A percentile compares a stretch with the other conserved stretches of the same genome.
These are phyloP conservation scores for Lepidonotus clava DNA, from an alignment of 2,888 invertebrate species.

Conservation along the genomic window DNA sequence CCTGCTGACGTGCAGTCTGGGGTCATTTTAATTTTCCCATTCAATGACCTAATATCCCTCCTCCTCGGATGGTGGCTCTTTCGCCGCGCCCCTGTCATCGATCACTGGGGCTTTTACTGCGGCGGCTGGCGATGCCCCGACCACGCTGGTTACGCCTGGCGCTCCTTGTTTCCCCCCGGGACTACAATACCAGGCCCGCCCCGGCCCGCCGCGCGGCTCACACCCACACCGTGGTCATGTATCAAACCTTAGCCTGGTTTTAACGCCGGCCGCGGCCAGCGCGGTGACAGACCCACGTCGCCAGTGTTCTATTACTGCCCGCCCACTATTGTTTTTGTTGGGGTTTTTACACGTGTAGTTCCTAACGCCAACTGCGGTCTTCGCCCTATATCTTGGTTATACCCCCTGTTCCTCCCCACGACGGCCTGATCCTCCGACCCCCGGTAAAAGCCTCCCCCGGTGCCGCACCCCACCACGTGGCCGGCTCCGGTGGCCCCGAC, in stretches of 20 bases:
- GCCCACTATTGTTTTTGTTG: background rate
- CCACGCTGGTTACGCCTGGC: background rate
- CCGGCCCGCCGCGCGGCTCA: background rate
- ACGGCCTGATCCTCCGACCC: background rate
- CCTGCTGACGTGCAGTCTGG: background rate
- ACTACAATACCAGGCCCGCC: background rate
- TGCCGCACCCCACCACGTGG: background rate
- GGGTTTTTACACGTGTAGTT: background rate
- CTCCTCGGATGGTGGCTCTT: background rate
- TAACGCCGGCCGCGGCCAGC: background rate
- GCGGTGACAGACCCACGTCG: background rate
- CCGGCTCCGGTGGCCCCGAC: background rate
- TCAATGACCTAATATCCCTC: constrained; percentile 42
- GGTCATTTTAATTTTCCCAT: constrained; percentile 48
- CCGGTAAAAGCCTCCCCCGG: background rate
- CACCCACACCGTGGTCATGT: background rate
- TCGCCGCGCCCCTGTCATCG: constrained; percentile 11
- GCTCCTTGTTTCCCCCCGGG: background rate
- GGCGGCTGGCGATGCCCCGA: background rate
- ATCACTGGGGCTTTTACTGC: constrained; percentile 6
- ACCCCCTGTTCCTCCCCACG: too few relatives aligned
- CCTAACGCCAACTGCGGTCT: background rate
- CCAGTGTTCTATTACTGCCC: background rate
- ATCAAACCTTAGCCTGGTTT: too few relatives aligned
- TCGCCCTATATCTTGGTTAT: too few relatives aligned